Percentiles rank a stretch among this genome's conserved stretches.
Conservation (phyloP, 2,797 vertebrate genomes). For the Cirrhinus mrigala region DNA sequence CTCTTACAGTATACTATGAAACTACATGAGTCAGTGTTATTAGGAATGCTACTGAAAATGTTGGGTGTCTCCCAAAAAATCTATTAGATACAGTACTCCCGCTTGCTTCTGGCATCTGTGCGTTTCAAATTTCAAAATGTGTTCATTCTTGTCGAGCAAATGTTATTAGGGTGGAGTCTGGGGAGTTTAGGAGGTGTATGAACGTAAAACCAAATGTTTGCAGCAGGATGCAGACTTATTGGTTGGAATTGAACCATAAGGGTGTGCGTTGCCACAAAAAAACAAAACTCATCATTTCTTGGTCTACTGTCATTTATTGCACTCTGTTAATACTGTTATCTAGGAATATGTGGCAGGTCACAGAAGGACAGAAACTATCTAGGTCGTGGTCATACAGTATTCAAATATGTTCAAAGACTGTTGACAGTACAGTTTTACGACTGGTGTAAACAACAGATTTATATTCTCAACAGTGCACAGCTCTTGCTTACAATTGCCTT, state of each 20-base stretch:
- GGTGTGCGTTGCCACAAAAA: background rate
- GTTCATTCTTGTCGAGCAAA: constrained; percentile 59
- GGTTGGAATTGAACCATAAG: constrained; percentile 38
- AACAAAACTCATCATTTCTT: background rate
- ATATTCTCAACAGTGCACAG: background rate
- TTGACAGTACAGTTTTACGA: background rate
- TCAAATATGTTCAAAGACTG: background rate
- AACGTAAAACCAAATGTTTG: background rate
- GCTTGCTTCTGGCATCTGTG: background rate
- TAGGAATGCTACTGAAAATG: background rate
- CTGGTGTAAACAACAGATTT: constrained; percentile 4
- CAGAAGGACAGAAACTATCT: background rate
- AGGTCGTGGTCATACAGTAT: background rate
- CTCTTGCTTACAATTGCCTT: background rate
- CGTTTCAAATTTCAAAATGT: constrained; percentile 30
- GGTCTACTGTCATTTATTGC: background rate
- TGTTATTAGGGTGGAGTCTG: constrained; percentile 22
- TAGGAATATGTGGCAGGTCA: background rate
- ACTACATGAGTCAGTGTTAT: background rate
- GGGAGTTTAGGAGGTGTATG: constrained; percentile 13
- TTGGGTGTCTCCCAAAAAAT: background rate
- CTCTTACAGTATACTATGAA: background rate
- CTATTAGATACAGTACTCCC: background rate
- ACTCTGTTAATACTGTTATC: background rate
- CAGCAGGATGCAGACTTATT: background rate